These are phyloP conservation scores for Falco cherrug DNA, from an alignment of 2,797 vertebrate genomes.

Conservation along the genomic window DNA sequence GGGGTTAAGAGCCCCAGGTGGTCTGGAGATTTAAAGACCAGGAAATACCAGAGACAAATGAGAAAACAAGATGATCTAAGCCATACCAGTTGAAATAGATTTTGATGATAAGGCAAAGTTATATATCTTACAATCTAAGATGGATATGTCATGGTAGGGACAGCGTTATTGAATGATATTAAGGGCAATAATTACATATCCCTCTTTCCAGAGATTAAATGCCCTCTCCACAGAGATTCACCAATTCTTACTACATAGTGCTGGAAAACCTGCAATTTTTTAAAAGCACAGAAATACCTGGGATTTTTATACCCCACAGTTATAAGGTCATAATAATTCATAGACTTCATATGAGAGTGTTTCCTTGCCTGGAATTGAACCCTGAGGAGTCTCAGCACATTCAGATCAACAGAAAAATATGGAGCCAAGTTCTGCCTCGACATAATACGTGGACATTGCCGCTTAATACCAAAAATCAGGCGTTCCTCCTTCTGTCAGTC, in stretches of 20 bases:
- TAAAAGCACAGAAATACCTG: neutral
- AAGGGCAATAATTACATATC: neutral
- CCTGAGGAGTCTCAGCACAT: neutral
- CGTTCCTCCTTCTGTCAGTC: neutral
- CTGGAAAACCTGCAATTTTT: neutral
- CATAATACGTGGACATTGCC: neutral
- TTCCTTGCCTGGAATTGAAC: neutral
- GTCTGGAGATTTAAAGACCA: conserved; percentile 58
- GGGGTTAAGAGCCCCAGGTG: conserved; percentile 63
- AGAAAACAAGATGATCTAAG: conserved; percentile 56
- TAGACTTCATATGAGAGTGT: neutral
- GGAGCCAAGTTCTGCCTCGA: neutral
- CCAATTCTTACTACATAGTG: neutral
- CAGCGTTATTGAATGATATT: neutral
- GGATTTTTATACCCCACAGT: neutral
- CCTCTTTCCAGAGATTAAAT: neutral
- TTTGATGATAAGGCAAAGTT: conserved; percentile 44
- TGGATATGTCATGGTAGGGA: neutral
- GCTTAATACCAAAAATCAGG: neutral
- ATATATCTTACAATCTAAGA: conserved; percentile 1
- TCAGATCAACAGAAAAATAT: neutral
- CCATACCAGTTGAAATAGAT: conserved; percentile 47
- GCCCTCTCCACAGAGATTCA: neutral
- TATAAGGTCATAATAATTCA: conserved; percentile 6
- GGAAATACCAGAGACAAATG: conserved; percentile 67